Base-by-base conservation (phyloP, 2,888 invertebrate genomes). In the Melanargia galathea region DNA sequence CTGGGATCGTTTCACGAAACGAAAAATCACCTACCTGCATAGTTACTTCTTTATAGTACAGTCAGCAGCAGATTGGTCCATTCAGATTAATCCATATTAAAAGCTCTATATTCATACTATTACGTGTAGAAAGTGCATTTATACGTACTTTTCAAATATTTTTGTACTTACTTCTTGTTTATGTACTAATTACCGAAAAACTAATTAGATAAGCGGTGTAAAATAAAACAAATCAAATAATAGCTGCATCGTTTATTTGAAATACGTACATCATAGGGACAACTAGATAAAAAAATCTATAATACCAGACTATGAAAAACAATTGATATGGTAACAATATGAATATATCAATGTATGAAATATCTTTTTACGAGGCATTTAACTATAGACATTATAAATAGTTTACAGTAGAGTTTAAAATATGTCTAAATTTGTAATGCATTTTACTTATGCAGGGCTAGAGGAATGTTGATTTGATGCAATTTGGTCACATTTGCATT, bases 321-420 rank as follows among this genome's bases (percentile, higher is more conserved):
- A 86, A 84, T 83, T 87, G 87, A 89, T 90, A 89, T 88, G 87
- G 82, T 82, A 88, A 86, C 82, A 87, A 81, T 81, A 82, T 78
- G 76, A 82, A 84, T 82, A 82, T 81, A 80, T 61, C 58, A 78
- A 73, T 75, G 75, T 80, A 81, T 74, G 80, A 84, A 71, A 68
- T 59, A 66, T 67, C 46, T 45, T 62, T 63, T 59, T 61, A 58
- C 64, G 59, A 58, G 63, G 65, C 63, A 63, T 65, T 63, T 57
- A 60, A 61, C 49, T 30, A 63, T 63, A 61, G 60, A 55, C 43
- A 49, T 63, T 65, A 61, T 58, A 65, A 61, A 63, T 67, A 63
- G 60, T 56, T n/a, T 66, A 61, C 24, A 60, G 58, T 63, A 67
- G 60, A 64, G 35, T 60, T 63, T 33, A 67, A 48, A 58, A 61